Base-by-base conservation (phyloP, 2,797 vertebrate species). In the Crypturellus tataupa region DNA sequence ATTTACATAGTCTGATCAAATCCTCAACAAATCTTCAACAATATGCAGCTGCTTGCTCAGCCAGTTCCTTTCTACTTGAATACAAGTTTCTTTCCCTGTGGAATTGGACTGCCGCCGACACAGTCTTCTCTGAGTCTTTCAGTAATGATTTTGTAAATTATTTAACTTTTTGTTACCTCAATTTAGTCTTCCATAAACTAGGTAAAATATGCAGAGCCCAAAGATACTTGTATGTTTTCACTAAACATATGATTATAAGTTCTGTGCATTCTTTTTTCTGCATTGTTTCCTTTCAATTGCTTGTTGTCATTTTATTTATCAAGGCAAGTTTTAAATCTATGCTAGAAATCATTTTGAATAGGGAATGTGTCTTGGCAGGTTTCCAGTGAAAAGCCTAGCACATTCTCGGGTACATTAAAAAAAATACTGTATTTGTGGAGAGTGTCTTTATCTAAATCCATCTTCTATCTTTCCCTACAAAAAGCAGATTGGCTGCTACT, bases 121-220 rank as follows among this genome's bases (percentile, higher is more conserved):
- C 5, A 40, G 21, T 60, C 44, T 82, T 53, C n/a, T 69, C n/a
- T 67, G 35, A 3, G 69, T 79, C 20, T 81, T 89, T 59, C 49
- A 63, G 25, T 65, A 79, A 62, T 21, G 24, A 16, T 27, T 6
- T 27, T 72, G 51, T 90, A 46, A 80, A 42, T 87, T 80, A 80
- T 64, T 51, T 67, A 82, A 56, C 17, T 75, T 71, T 20, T 20
- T 80, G 73, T 47, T 44, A 7, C 15, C 5, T 89, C 24, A 62
- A 40, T 81, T 91, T 85, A 77, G 55, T 87, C 31, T 87, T 79
- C 69, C 67, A 46, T 19, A 69, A 78, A 68, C 55, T 11, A 1
- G 1, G 39, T 23, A 64, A 92, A 80, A 85, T 58, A 79, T 73
- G 55, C 55, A 42, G 77, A 81, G 5, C 4, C 49, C 2, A 6